phyloP scores from a whole-genome alignment of 2,797 vertebrate genomes.

The Euthynnus affinis region DNA sequence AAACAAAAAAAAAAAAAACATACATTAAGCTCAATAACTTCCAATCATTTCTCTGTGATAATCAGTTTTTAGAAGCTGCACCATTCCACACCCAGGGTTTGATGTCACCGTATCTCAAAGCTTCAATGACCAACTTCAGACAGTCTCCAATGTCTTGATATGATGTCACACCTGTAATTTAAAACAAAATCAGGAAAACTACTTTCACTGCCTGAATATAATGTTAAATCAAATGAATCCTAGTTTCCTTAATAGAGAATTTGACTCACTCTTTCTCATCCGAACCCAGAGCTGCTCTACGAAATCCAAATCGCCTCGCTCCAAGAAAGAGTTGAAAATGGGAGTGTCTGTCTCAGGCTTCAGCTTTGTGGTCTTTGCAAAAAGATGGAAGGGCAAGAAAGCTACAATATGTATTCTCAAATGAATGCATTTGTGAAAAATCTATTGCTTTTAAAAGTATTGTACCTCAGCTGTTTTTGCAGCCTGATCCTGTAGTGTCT shows the following conservation, averaged over 20 bases:
- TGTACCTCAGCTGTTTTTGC: slow-evolving; percentile 84
- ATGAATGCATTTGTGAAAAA: background rate
- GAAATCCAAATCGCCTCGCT: slow-evolving; percentile 94
- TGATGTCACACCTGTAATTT: slow-evolving; percentile 88
- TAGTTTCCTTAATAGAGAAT: background rate
- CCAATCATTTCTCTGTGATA: background rate
- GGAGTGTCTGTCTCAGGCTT: slow-evolving; percentile 82
- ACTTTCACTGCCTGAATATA: background rate
- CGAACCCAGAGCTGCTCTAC: slow-evolving; percentile 95
- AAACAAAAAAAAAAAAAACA: background rate
- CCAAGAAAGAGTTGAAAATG: slow-evolving; percentile 86
- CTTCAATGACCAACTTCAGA: slow-evolving; percentile 89
- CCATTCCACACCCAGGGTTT: slow-evolving; percentile 92
- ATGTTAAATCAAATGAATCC: background rate
- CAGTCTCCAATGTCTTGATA: slow-evolving; percentile 92
- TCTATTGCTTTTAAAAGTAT: background rate
- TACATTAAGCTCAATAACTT: background rate
- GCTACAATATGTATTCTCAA: background rate
- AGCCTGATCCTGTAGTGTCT: slow-evolving; percentile 78
- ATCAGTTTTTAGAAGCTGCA: background rate
- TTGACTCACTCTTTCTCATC: slow-evolving; percentile 91
- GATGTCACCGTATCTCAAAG: slow-evolving; percentile 88
- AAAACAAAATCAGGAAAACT: slow-evolving; percentile 33
- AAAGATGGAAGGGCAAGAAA: background rate
- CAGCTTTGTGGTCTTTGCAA: slow-evolving; percentile 75